Percentiles rank a stretch among this genome's conserved stretches.
phyloP scores from a whole-genome alignment of 2,113 vertebrate species.

The Paramisgurnus dabryanus region DNA sequence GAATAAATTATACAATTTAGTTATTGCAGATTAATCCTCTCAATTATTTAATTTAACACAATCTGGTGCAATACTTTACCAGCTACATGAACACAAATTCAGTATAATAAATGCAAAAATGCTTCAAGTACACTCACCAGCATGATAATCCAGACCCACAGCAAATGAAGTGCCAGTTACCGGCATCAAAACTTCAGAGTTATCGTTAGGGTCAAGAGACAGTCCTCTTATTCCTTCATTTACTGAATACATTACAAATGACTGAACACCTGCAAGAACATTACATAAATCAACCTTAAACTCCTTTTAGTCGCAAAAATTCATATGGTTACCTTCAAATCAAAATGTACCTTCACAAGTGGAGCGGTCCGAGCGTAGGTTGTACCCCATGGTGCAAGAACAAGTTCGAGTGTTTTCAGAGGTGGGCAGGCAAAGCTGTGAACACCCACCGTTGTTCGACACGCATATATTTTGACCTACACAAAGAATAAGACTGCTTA shows the following conservation, averaged over 20 bases:
- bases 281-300: neutral
- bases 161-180: slow-evolving; percentile 81
- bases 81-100: neutral
- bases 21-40: too few relatives aligned
- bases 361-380: slow-evolving; percentile 80
- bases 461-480: slow-evolving; percentile 84
- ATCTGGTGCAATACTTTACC: too few relatives aligned
- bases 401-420: slow-evolving; percentile 82
- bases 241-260: slow-evolving; percentile 86
- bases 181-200: slow-evolving; percentile 84
- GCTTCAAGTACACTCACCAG: slow-evolving; percentile 69
- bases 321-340: neutral
- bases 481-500: neutral
- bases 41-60: too few relatives aligned
- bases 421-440: slow-evolving; percentile 85
- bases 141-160: slow-evolving; percentile 87
- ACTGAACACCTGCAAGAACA: slow-evolving; percentile 76
- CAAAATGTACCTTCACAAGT: slow-evolving; percentile 78
- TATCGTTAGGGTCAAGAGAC: slow-evolving; percentile 83
- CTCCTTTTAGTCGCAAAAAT: neutral
- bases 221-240: slow-evolving; percentile 86
- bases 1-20: neutral
- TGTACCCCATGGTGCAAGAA: slow-evolving; percentile 84
- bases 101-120: neutral
- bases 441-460: slow-evolving; percentile 84